These are phyloP conservation scores for Lysiphlebus fabarum DNA, from an alignment of 1,140 invertebrate species.

Conservation along the genomic window DNA sequence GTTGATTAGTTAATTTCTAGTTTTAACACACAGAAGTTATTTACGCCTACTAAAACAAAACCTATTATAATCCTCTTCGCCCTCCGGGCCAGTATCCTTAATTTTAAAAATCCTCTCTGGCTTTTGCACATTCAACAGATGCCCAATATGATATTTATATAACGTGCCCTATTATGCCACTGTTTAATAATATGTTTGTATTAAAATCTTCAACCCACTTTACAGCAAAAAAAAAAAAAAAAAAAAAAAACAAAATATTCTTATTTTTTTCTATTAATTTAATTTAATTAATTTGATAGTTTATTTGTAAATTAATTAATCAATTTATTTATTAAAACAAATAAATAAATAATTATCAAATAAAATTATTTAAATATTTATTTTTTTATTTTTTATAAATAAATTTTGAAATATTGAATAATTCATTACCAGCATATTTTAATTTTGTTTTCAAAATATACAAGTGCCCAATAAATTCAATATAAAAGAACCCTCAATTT, in stretches of 20 bases:
- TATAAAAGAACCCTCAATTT: too few species aligned
- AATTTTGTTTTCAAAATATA: constrained; percentile 41
- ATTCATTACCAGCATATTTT: constrained; percentile 28
- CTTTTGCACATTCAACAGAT: constrained; percentile 22
- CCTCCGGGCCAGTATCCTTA: constrained; percentile 12
- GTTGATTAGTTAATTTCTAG: constrained; percentile 48
- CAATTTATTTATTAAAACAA: not conserved
- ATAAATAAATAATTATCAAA: not conserved
- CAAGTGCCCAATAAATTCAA: not conserved
- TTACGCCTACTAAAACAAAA: constrained; percentile 50
- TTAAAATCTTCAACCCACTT: constrained; percentile 30
- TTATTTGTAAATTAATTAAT: not conserved
- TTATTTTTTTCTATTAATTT: constrained; percentile 1
- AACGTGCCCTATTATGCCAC: constrained; percentile 38
- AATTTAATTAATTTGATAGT: not conserved
- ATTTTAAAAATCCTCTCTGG: constrained; percentile 6
- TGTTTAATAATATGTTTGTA: constrained; percentile 54
- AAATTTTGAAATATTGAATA: constrained; percentile 12
- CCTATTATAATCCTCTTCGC: constrained; percentile 42
- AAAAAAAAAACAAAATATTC: constrained; percentile 2
- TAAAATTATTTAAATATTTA: not conserved
- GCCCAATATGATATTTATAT: constrained; percentile 30
- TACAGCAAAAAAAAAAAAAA: not conserved
- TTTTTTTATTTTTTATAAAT: not conserved
- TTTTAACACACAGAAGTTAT: constrained; percentile 52